phyloP scores from a whole-genome alignment of 2,888 invertebrate genomes.

The Pyrocoelia pectoralis region DNA sequence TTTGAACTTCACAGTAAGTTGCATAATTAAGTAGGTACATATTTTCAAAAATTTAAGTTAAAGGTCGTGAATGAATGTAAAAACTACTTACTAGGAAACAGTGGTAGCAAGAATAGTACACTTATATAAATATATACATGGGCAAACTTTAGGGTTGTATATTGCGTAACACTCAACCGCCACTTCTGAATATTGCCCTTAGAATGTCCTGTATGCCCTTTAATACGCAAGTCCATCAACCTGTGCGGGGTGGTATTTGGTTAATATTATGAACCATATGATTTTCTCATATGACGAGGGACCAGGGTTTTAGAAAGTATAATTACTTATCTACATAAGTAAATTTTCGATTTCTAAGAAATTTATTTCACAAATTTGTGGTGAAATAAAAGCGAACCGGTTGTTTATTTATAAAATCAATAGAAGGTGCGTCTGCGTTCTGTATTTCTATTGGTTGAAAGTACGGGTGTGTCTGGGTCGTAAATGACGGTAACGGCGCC shows the following conservation, averaged over 20 bases:
- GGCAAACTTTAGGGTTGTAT: background rate
- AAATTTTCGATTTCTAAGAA: too few relatives aligned
- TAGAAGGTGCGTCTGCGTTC: conserved; percentile 32
- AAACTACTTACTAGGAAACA: background rate
- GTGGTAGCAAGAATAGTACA: background rate
- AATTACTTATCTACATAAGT: too few relatives aligned
- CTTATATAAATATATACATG: background rate
- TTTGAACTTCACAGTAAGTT: too few relatives aligned
- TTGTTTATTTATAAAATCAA: conserved; percentile 30
- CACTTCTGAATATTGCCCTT: background rate
- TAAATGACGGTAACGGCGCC: conserved; percentile 9
- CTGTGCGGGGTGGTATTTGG: background rate
- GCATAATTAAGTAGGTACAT: too few relatives aligned
- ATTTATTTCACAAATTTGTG: too few relatives aligned
- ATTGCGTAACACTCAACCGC: background rate
- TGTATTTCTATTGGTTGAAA: conserved; percentile 27
- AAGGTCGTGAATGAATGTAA: background rate
- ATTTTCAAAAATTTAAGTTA: too few relatives aligned
- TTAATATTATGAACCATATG: background rate
- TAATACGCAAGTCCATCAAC: conserved; percentile 5
- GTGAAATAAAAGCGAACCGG: background rate
- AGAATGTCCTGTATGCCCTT: background rate
- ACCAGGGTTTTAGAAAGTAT: too few relatives aligned
- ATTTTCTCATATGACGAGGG: background rate
- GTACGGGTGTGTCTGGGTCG: conserved; percentile 35